Conservation (phyloP, 2,888 invertebrate genomes). For the Psococerastis gibbosa region DNA sequence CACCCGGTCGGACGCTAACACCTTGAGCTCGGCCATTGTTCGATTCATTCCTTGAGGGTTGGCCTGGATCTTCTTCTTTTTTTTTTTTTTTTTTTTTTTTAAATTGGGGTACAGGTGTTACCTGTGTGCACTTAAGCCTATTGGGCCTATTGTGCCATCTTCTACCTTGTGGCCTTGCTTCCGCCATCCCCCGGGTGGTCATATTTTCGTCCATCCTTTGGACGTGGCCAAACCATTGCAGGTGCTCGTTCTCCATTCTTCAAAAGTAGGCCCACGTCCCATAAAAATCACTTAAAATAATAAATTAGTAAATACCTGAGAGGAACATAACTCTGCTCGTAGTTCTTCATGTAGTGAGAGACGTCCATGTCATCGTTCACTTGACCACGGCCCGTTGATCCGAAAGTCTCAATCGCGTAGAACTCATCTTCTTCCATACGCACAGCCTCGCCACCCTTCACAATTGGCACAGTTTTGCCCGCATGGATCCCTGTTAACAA, state of each 20-base stretch:
- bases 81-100: not conserved
- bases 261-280: too few species aligned
- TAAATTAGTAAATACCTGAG: conserved; percentile 41
- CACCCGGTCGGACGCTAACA: too few species aligned
- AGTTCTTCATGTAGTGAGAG: conserved; percentile 99
- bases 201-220: too few species aligned
- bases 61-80: conserved; percentile 7
- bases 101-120: too few species aligned
- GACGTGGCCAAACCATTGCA: too few species aligned
- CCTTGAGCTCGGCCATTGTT: too few species aligned
- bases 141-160: too few species aligned
- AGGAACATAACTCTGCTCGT: conserved; percentile 76
- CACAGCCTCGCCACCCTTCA: conserved; percentile 93
- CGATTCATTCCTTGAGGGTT: too few species aligned
- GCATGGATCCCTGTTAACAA: conserved; percentile 55
- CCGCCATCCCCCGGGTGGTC: too few species aligned
- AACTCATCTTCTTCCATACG: conserved; percentile 99
- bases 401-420: conserved; percentile 98
- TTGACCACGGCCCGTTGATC: conserved; percentile 83
- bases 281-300: too few species aligned
- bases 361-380: conserved; percentile 99
- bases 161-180: too few species aligned
- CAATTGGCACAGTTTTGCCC: conserved; percentile 98
- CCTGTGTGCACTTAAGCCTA: too few species aligned
- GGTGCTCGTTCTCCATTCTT: not conserved